phyloP scores from a whole-genome alignment of 2,797 vertebrate genomes.

The Mormyrops boulengeri region DNA sequence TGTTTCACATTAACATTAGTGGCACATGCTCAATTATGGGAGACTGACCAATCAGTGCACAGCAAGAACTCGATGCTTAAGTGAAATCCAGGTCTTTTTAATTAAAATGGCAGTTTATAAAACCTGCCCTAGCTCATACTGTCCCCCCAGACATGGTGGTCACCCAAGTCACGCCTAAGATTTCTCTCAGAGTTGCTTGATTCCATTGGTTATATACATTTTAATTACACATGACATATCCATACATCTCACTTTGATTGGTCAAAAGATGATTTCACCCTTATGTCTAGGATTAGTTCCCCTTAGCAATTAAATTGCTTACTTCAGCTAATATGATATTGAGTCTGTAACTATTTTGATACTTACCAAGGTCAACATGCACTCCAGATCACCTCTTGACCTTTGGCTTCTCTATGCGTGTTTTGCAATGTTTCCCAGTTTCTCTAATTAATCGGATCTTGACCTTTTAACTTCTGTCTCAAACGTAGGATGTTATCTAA shows the following conservation, averaged over 20 bases:
- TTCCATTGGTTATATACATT: neutral
- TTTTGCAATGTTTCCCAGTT: neutral
- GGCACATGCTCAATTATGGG: neutral
- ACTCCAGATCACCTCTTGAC: neutral
- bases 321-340: neutral
- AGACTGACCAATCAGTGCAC: neutral
- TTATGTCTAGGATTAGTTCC: neutral
- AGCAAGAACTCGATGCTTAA: neutral
- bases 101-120: neutral
- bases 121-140: neutral
- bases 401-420: neutral
- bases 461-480: neutral
- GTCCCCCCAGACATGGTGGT: neutral
- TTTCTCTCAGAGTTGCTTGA: neutral
- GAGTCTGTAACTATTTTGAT: neutral
- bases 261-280: neutral
- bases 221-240: neutral
- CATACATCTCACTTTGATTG: neutral
- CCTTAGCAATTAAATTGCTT: neutral
- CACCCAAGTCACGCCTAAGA: neutral
- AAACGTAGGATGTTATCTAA: neutral
- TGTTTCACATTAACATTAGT: neutral
- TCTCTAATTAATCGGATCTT: neutral
- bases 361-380: neutral
- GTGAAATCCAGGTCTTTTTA: neutral